Conservation (phyloP, 2,113 vertebrate species). For the Pteronura brasiliensis region DNA sequence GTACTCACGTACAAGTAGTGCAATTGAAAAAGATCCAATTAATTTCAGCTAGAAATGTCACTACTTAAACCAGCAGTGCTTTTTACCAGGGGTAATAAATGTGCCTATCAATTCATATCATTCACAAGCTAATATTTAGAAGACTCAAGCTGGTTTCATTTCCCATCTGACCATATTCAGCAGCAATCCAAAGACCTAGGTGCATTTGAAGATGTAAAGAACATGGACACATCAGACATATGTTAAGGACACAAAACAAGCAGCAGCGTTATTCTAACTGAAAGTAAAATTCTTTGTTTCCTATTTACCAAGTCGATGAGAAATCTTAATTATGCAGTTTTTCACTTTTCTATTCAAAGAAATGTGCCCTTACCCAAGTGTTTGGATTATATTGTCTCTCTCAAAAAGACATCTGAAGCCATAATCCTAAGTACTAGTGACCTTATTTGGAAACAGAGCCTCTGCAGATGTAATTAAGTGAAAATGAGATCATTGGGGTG, state of each 20-base stretch:
- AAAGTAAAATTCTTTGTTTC: not conserved
- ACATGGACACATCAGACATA: not conserved
- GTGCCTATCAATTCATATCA: not conserved
- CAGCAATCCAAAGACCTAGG: conserved; percentile 27
- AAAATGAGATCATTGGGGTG: not conserved
- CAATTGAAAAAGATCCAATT: conserved; percentile 27
- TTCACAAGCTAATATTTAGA: not conserved
- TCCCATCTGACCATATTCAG: not conserved
- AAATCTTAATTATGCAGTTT: not conserved
- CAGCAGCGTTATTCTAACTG: not conserved
- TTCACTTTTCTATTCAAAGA: not conserved
- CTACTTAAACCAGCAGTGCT: not conserved
- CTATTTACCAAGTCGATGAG: not conserved
- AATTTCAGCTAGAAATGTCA: conserved; percentile 35
- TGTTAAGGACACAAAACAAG: not conserved
- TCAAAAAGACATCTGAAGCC: not conserved
- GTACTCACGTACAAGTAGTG: not conserved
- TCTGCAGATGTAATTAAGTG: not conserved
- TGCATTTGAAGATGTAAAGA: not conserved
- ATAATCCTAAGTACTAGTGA: not conserved
- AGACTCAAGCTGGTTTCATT: conserved; percentile 44
- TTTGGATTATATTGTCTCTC: not conserved
- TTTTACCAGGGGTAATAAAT: not conserved
- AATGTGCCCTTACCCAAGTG: not conserved
- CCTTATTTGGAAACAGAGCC: not conserved